These are phyloP conservation scores for Amia ocellicauda DNA, from an alignment of 2,113 vertebrate genomes.

Conservation along the genomic window DNA sequence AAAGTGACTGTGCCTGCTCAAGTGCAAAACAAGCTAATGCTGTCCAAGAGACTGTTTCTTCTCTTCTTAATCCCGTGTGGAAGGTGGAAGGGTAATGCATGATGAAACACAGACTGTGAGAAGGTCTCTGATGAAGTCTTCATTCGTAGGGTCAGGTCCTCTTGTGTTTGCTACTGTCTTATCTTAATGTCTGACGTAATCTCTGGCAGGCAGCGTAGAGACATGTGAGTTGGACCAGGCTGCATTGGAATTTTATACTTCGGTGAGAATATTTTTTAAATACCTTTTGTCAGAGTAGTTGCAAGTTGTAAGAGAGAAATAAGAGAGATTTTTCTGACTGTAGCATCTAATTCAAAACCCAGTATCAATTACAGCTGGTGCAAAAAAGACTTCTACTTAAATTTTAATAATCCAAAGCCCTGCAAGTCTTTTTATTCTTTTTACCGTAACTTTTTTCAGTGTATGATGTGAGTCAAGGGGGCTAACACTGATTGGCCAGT, in stretches of 20 bases:
- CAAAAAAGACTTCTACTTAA: no score
- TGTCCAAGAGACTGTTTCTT: constrained; percentile 4
- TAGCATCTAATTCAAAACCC: background rate
- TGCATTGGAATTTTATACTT: no score
- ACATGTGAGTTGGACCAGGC: background rate
- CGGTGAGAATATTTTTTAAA: no score
- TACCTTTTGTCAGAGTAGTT: no score
- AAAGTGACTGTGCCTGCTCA: constrained; percentile 13
- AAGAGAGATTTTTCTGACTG: no score
- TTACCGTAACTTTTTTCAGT: no score
- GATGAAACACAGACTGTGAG: background rate
- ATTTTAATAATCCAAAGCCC: no score
- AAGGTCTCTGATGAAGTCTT: constrained; percentile 5
- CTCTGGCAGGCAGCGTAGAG: background rate
- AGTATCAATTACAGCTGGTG: no score
- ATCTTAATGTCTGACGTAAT: background rate
- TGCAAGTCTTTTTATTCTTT: no score
- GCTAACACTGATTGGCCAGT: no score
- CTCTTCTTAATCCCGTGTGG: constrained; percentile 9
- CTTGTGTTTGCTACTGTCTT: background rate
- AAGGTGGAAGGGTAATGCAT: background rate
- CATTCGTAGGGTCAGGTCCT: background rate
- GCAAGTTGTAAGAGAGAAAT: background rate
- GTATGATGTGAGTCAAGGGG: no score
- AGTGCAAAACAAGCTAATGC: constrained; percentile 6